These are phyloP conservation scores for Helogale parvula DNA, from an alignment of 2,113 vertebrate species.

Conservation along the genomic window DNA sequence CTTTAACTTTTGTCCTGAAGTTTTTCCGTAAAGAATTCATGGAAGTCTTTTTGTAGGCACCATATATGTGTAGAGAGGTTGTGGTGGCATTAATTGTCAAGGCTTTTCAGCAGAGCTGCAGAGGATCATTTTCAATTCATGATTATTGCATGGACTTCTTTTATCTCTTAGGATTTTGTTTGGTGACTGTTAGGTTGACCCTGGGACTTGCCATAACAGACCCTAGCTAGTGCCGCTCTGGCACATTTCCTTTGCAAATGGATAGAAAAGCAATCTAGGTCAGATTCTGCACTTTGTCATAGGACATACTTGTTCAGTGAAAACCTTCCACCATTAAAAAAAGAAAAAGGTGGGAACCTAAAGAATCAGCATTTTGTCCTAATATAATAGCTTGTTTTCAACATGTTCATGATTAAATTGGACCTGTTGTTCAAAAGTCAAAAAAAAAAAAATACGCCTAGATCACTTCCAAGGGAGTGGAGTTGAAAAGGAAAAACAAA, in stretches of 20 bases:
- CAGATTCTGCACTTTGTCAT: neutral
- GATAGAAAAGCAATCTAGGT: neutral
- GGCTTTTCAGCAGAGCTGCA: neutral
- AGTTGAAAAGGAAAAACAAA: neutral
- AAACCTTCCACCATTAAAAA: neutral
- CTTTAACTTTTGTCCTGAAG: neutral
- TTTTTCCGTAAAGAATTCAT: neutral
- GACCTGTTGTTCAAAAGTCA: neutral
- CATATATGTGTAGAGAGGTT: rapidly evolving
- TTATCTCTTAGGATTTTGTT: neutral
- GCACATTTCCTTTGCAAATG: neutral
- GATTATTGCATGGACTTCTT: neutral
- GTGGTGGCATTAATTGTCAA: neutral
- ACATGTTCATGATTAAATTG: neutral
- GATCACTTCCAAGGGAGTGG: neutral
- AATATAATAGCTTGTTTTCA: neutral
- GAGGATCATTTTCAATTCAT: neutral
- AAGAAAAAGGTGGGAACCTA: neutral
- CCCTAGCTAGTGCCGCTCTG: no score
- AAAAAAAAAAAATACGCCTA: neutral
- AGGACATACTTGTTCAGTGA: neutral
- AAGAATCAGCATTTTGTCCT: neutral
- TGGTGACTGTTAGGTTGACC: neutral
- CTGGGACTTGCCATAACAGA: neutral
- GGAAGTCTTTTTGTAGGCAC: neutral